phyloP scores from a whole-genome alignment of 2,113 vertebrate species.

The Jaculus jaculus region DNA sequence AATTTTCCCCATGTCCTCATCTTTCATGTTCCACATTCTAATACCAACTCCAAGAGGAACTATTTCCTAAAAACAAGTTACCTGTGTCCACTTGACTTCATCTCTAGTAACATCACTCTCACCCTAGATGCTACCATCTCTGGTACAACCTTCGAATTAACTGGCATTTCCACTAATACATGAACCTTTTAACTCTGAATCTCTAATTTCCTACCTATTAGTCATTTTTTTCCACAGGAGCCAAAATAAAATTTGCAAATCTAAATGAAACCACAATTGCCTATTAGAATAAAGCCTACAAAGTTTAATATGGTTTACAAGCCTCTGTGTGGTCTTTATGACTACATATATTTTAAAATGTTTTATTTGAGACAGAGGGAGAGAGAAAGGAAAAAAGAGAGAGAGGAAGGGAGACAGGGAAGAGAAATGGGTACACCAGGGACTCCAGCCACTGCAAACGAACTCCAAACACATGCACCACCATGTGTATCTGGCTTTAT shows the following conservation, averaged over 20 bases:
- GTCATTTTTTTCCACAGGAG: neutral
- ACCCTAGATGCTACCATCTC: neutral
- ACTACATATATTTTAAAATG: neutral
- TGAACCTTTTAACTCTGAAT: neutral
- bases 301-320: slow-evolving; percentile 13
- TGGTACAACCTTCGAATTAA: neutral
- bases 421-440: too few relatives aligned
- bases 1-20: neutral
- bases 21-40: neutral
- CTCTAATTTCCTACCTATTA: neutral
- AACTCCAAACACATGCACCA: too few relatives aligned
- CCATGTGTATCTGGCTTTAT: too few relatives aligned
- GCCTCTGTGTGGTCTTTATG: neutral
- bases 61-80: neutral
- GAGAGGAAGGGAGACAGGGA: too few relatives aligned
- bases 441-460: too few relatives aligned
- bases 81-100: neutral
- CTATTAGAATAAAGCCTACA: neutral
- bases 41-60: neutral
- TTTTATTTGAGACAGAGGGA: too few relatives aligned
- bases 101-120: neutral
- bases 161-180: neutral
- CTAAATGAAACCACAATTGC: slow-evolving; percentile 16
- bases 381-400: too few relatives aligned
- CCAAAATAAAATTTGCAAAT: slow-evolving; percentile 22